These are phyloP conservation scores for Saccopteryx bilineata DNA, from an alignment of 2,113 vertebrate species.

Conservation along the genomic window DNA sequence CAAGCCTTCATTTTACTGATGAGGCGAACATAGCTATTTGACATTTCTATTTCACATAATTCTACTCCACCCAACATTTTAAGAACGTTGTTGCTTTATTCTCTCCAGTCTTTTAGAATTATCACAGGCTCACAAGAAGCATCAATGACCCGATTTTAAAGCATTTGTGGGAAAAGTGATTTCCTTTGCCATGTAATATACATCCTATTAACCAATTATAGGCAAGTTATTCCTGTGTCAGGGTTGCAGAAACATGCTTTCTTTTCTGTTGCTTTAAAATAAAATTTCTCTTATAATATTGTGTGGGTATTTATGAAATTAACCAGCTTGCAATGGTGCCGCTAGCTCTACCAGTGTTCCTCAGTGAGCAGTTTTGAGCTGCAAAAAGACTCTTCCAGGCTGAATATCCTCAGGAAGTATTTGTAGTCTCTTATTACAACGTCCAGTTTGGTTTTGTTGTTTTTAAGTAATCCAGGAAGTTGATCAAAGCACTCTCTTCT, in stretches of 20 bases:
- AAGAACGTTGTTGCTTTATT: not conserved
- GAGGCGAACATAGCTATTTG: not conserved
- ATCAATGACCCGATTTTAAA: slow-evolving; percentile 24
- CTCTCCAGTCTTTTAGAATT: not conserved
- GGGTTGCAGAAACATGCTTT: slow-evolving; percentile 71
- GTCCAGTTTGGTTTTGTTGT: not conserved
- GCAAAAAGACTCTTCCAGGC: not conserved
- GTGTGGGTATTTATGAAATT: slow-evolving; percentile 77
- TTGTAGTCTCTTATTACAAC: not conserved
- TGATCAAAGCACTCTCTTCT: not conserved
- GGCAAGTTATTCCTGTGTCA: slow-evolving; percentile 75
- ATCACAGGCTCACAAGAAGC: not conserved
- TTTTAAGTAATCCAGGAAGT: slow-evolving; percentile 50
- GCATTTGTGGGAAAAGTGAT: not conserved
- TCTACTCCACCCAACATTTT: not conserved
- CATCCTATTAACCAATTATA: slow-evolving; percentile 49
- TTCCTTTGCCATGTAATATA: slow-evolving; percentile 1
- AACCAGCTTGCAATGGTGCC: slow-evolving; percentile 53
- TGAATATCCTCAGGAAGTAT: slow-evolving; percentile 9
- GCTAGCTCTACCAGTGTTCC: slow-evolving; percentile 19
- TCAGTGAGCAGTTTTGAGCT: slow-evolving; percentile 30
- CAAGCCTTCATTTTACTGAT: not conserved
- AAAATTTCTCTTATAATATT: slow-evolving; percentile 41
- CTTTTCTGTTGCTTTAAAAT: slow-evolving; percentile 57
- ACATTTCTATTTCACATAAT: not conserved